phyloP scores from a whole-genome alignment of 2,888 invertebrate species.

The Craniophora ligustri region DNA sequence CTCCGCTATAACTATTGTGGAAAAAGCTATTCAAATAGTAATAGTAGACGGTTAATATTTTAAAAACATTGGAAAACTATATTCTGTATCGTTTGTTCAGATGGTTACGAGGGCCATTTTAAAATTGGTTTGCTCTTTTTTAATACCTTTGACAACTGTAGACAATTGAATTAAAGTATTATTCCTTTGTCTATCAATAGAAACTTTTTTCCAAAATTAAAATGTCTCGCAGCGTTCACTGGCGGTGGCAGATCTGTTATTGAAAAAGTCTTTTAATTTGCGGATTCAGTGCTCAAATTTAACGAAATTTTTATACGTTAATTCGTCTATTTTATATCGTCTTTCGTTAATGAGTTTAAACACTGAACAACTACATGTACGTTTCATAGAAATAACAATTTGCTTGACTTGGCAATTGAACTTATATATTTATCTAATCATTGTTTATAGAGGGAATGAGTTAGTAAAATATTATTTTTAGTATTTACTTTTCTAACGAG shows the following conservation, averaged over 20 bases:
- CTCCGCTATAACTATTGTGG: constrained; percentile 19
- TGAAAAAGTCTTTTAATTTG: not conserved
- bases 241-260: not conserved
- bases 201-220: not conserved
- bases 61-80: constrained; percentile 33
- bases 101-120: constrained; percentile 25
- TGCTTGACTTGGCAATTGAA: no score
- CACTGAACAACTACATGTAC: no score
- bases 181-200: not conserved
- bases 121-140: constrained; percentile 23
- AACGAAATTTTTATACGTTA: not conserved
- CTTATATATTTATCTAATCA: not conserved
- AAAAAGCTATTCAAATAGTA: constrained; percentile 29
- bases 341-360: no score
- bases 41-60: constrained; percentile 26
- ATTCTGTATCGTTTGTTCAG: constrained; percentile 29
- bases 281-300: not conserved
- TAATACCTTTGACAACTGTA: not conserved
- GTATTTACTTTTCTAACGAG: not conserved
- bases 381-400: no score
- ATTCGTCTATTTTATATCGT: not conserved
- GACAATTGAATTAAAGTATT: not conserved
- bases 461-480: not conserved
- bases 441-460: not conserved
- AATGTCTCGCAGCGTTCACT: not conserved